Evolutionary conservation across 2,888 invertebrate species (phyloP).

Genomic region (Encarsia formosa): DNA sequence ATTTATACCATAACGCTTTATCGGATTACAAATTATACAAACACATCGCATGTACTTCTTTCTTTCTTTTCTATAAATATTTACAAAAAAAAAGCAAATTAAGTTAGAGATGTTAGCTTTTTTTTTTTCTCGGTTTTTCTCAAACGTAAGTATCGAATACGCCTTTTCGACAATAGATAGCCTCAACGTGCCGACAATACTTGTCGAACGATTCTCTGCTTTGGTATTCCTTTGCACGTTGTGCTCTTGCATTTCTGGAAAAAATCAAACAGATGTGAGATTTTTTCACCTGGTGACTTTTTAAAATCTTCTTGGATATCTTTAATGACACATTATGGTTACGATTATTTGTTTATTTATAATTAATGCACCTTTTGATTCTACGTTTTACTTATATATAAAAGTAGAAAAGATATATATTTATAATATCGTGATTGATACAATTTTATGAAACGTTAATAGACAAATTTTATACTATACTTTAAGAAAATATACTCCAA

Average conservation of each 20-base stretch:
- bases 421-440: conserved; percentile 6
- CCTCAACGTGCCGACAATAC: conserved; percentile 48
- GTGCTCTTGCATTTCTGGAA: conserved; percentile 50
- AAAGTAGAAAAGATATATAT: conserved; percentile 27
- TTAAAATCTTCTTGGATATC: background rate
- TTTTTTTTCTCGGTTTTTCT: conserved; percentile 1
- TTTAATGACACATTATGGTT: background rate
- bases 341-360: background rate
- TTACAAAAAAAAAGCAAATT: conserved; percentile 12
- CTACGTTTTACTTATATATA: conserved; percentile 15
- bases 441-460: too few species aligned
- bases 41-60: background rate
- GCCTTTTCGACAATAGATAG: conserved; percentile 21
- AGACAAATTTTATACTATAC: too few species aligned
- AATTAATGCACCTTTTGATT: conserved; percentile 9
- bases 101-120: conserved; percentile 1
- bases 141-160: conserved; percentile 13
- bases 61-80: conserved; percentile 2
- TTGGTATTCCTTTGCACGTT: conserved; percentile 49
- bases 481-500: too few species aligned
- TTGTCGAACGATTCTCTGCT: conserved; percentile 48
- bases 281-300: background rate
- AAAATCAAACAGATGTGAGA: conserved; percentile 35
- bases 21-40: conserved; percentile 20
- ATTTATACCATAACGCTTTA: too few species aligned